Evolutionary conservation across 2,888 invertebrate species (phyloP), one percentile per base, ranked within the genome.

Genomic region (Ophion costatus): DNA sequence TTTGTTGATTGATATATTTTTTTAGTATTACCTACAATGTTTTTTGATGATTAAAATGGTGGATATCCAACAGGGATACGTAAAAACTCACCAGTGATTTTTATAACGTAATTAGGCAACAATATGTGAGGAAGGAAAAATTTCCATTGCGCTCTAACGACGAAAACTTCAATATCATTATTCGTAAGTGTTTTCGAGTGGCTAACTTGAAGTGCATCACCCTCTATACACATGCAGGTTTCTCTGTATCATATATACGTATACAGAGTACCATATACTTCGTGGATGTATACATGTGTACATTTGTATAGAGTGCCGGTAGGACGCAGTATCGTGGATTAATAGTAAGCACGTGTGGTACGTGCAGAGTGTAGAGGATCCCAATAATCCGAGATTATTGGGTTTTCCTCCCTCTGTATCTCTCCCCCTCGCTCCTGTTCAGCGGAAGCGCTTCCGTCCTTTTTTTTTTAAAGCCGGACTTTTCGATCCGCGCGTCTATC

Each of bases 351-450:
- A 85, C 85, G 80, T 80, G 82, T 76, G 80, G 71, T 73, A 80
- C 76, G 82, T 77, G 66, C 63, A 17, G 67, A 61, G 59, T 75
- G 66, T 38, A 57, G 79, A 24, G 80, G 42, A 82, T 80, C 80
- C 51, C 85, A 80, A 85, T 82, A 82, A 82, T 85, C 82, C 80
- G 10, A 71, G 85, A 82, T 85, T 85, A 80, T 85, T 82, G 85
- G 76, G n/a, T 67, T 71, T 64, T 57, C 82, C 51, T 67, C 66
- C 33, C 56, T 57, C 42, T 42, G 45, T 56, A 61, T 29, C 64
- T 57, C 82, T 70, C 56, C 24, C 66, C 61, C 56, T 45, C 38
- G 61, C 61, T 11, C 38, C 22, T 24, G 20, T 11, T n/a, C 20
- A 4, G 33, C 57, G 20, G 10, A 57, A 1, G 24, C 24, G 29